Evolutionary conservation across 2,797 vertebrate genomes (phyloP).

Genomic region (Aphelocoma californica): DNA sequence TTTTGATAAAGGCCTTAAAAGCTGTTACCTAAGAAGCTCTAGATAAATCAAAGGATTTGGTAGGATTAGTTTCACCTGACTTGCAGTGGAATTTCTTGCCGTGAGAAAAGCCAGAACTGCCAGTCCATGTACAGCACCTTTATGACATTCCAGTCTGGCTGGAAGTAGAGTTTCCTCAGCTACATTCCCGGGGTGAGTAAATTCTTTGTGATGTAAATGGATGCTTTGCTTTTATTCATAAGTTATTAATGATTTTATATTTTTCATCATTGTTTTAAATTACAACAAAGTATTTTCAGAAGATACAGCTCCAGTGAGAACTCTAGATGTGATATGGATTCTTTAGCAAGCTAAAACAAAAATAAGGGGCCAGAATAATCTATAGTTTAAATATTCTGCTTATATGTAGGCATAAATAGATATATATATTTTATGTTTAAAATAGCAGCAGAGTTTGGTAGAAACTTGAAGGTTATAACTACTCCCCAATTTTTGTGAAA

Average conservation of each 20-base stretch:
- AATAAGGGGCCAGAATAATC: not conserved
- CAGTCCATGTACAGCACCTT: not conserved
- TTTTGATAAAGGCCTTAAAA: not conserved
- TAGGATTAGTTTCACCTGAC: not conserved
- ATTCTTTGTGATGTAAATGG: not conserved
- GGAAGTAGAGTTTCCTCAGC: not conserved
- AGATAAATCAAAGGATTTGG: not conserved
- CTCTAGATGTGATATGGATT: not conserved
- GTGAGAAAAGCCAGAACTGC: not conserved
- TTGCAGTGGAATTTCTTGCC: not conserved
- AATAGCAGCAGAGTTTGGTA: not conserved
- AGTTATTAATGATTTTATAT: not conserved
- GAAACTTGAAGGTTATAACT: not conserved
- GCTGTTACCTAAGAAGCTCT: not conserved
- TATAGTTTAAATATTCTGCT: not conserved
- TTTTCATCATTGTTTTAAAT: not conserved
- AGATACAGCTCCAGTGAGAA: rapidly evolving
- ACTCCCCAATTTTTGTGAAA: not conserved
- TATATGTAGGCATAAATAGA: not conserved
- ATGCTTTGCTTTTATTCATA: not conserved
- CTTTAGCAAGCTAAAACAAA: not conserved
- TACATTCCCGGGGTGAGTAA: not conserved
- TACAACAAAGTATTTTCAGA: not conserved
- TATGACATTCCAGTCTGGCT: not conserved
- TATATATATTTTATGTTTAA: not conserved